Evolutionary conservation across 2,888 invertebrate species (phyloP).

Genomic region (Deroplatys truncata): DNA sequence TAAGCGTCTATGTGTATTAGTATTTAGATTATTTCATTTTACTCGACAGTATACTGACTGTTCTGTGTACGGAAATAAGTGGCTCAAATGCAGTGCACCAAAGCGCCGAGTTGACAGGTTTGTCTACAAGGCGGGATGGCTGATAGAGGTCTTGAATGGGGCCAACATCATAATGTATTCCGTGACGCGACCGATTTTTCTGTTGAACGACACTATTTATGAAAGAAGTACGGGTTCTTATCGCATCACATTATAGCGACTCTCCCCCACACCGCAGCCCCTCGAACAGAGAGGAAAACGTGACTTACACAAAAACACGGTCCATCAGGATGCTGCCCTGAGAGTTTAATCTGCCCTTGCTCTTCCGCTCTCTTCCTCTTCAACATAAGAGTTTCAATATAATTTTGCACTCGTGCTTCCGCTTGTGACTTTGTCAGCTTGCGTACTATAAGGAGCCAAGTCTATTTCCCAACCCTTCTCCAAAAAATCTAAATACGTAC

Average conservation of each 20-base stretch:
- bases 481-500: no score
- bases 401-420: not conserved
- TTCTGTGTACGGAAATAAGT: no score
- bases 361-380: not conserved
- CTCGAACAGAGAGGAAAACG: not conserved
- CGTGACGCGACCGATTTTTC: constrained; percentile 4
- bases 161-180: constrained; percentile 1
- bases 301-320: constrained; percentile 13
- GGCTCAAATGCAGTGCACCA: not conserved
- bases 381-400: not conserved
- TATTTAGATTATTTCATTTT: no score
- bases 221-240: not conserved
- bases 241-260: not conserved
- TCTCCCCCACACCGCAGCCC: not conserved
- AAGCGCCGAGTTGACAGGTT: not conserved
- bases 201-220: constrained; percentile 12
- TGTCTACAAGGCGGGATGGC: not conserved
- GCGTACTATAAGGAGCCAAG: not conserved
- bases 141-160: not conserved
- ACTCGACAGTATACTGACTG: no score
- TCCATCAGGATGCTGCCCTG: not conserved
- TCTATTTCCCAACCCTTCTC: no score
- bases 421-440: not conserved
- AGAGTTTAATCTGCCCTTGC: not conserved
- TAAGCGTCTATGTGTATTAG: no score